Percentiles rank a stretch among this genome's conserved stretches.
phyloP scores from a whole-genome alignment of 2,888 invertebrate genomes.

The Synergus itoensis region DNA sequence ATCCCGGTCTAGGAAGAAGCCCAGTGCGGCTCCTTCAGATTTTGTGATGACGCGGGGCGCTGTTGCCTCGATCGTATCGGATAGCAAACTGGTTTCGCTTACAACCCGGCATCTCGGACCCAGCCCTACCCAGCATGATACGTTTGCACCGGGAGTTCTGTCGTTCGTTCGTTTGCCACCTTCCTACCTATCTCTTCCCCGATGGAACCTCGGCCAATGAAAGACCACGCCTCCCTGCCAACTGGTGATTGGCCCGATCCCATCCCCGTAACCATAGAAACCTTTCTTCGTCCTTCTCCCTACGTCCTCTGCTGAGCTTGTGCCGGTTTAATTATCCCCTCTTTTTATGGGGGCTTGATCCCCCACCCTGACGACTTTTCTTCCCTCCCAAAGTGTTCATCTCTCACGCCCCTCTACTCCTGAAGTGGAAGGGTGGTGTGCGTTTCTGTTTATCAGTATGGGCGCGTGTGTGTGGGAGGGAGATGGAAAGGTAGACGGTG shows the following conservation, averaged over 20 bases:
- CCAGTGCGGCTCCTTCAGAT: constrained; percentile 46
- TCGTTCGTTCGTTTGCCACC: constrained; percentile 51
- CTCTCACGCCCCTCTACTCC: constrained; percentile 49
- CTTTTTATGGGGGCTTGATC: constrained; percentile 48
- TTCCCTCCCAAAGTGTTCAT: constrained; percentile 49
- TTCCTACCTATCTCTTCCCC: constrained; percentile 50
- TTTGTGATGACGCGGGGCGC: constrained; percentile 63
- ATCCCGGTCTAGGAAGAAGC: constrained; percentile 51
- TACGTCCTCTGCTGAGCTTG: constrained; percentile 53
- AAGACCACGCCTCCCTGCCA: constrained; percentile 77
- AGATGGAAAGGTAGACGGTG: constrained; percentile 31
- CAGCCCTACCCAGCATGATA: constrained; percentile 77
- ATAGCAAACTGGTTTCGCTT: constrained; percentile 78
- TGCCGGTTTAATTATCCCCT: constrained; percentile 74
- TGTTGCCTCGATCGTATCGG: constrained; percentile 78
- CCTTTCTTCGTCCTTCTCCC: constrained; percentile 72
- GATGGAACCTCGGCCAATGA: constrained; percentile 63
- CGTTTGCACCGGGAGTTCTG: constrained; percentile 73
- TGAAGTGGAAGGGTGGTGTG: constrained; percentile 33
- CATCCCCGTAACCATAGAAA: constrained; percentile 79
- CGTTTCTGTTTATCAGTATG: constrained; percentile 1
- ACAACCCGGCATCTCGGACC: constrained; percentile 77
- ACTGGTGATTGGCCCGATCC: constrained; percentile 80
- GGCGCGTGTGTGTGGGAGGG: constrained; percentile 33
- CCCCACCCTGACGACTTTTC: constrained; percentile 43